Evolutionary conservation across 2,797 vertebrate genomes (phyloP).

Genomic region (Pseudochaenichthys georgianus): DNA sequence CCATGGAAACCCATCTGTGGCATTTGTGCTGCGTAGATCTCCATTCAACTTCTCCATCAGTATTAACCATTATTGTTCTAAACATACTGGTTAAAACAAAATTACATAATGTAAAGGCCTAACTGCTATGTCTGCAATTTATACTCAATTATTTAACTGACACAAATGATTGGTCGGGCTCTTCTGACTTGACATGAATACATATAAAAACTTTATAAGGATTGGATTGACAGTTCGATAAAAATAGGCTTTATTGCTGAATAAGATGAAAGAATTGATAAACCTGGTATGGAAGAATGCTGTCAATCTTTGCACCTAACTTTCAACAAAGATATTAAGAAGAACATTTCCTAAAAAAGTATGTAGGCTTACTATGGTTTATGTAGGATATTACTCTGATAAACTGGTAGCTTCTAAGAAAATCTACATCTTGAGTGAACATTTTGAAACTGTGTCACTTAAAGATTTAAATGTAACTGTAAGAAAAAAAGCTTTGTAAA

Average conservation of each 20-base stretch:
- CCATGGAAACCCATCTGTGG: constrained; percentile 84
- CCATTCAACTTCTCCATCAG: constrained; percentile 53
- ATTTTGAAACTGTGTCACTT: constrained; percentile 18
- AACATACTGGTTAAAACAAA: background rate
- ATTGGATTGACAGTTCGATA: background rate
- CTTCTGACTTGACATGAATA: background rate
- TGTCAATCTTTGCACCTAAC: background rate
- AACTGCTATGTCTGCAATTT: too few species aligned
- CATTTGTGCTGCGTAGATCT: constrained; percentile 70
- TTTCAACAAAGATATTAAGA: accelerated
- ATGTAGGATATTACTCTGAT: too few species aligned
- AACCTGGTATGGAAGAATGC: background rate
- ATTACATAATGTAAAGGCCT: background rate
- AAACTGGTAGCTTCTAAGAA: background rate
- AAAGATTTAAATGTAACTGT: constrained; percentile 61
- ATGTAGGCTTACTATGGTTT: background rate
- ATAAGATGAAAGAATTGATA: background rate
- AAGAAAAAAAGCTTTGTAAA: constrained; percentile 69
- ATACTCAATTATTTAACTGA: background rate
- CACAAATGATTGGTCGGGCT: background rate
- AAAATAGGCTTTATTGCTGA: background rate
- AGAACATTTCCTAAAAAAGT: background rate
- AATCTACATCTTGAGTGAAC: constrained; percentile 1
- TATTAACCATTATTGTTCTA: constrained; percentile 48
- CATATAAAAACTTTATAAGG: background rate